Evolutionary conservation across 2,888 invertebrate genomes (phyloP), one percentile per base, ranked within the genome.

Genomic region (Eucriotettix oculatus): DNA sequence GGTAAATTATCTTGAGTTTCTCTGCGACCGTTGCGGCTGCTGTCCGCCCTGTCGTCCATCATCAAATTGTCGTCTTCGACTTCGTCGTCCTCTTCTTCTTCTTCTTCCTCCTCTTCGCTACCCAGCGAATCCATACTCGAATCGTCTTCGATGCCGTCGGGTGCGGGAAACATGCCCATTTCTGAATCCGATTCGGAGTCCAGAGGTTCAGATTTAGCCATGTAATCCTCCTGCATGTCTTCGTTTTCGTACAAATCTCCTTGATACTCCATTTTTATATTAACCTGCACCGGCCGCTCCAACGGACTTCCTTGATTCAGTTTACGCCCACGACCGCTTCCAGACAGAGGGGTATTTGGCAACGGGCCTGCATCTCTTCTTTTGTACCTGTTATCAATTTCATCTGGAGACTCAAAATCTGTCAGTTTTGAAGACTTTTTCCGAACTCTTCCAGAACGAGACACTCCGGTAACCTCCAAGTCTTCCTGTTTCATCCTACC

Each of bases 391-490:
- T 81, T 78, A 65, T 87, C 90, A 58, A 88, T 83, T 69, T 91
- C 93, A 71, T 94, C 95, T 0, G 89, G 87, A 0, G 90, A 90
- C 71, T 91, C 90, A 75, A 94, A 96, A 73, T 94, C 96, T 75
- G 91, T 84, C 54, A 97, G 77, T 72, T 96, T 94, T 0, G 94
- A 93, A 16, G 94, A 95, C 74, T 95, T 96, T 76, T 96, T 96
- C 60, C 95, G 78, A 0, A 95, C 91, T 61, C 93, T 79, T 29
- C 93, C 93, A 67, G 93, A 92, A 61, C 93, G 81, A 3, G 93
- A 93, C 52, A 92, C 84, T 10, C 91, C 91, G 59, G 88, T 89
- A 60, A 90, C 89, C 74, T 88, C 88, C 16, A 62, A 43, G 17
- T 62, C 61, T 58, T 14, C 55, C 9, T 48, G 48, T n/a, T 48